Conservation (phyloP, 1,140 invertebrate species). For the Heliconius melpomene region DNA sequence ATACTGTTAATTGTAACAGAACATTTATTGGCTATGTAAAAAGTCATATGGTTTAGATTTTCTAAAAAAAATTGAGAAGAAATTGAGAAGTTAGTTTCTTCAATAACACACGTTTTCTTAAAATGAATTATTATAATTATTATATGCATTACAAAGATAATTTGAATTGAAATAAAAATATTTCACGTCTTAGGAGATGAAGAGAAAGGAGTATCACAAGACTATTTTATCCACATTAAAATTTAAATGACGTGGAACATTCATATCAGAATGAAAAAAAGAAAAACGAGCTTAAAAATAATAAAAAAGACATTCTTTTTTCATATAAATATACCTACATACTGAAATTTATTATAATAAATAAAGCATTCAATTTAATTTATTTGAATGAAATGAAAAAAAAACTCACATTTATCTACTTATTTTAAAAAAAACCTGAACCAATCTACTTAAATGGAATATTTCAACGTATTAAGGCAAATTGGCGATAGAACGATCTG, state of each 20-base stretch:
- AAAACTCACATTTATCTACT: background rate
- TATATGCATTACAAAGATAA: too few species aligned
- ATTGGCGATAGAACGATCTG: slow-evolving; percentile 59
- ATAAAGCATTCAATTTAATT: too few species aligned
- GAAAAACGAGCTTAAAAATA: slow-evolving; percentile 2
- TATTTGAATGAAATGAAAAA: background rate
- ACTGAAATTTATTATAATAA: too few species aligned
- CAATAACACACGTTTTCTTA: too few species aligned
- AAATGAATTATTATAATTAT: too few species aligned
- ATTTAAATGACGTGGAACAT: too few species aligned
- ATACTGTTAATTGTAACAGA: background rate
- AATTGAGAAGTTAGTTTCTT: too few species aligned
- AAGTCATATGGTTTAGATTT: too few species aligned
- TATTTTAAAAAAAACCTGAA: background rate
- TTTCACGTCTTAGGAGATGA: background rate
- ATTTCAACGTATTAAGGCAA: slow-evolving; percentile 9
- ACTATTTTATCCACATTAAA: too few species aligned
- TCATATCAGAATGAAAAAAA: background rate
- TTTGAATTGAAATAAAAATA: background rate
- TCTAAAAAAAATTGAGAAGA: too few species aligned
- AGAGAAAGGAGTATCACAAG: background rate
- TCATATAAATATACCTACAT: background rate
- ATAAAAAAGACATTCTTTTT: background rate
- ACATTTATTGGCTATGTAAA: too few species aligned
- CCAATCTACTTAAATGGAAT: background rate